Evolutionary conservation across 2,113 vertebrate genomes (phyloP).

Genomic region (Cavia aperea): DNA sequence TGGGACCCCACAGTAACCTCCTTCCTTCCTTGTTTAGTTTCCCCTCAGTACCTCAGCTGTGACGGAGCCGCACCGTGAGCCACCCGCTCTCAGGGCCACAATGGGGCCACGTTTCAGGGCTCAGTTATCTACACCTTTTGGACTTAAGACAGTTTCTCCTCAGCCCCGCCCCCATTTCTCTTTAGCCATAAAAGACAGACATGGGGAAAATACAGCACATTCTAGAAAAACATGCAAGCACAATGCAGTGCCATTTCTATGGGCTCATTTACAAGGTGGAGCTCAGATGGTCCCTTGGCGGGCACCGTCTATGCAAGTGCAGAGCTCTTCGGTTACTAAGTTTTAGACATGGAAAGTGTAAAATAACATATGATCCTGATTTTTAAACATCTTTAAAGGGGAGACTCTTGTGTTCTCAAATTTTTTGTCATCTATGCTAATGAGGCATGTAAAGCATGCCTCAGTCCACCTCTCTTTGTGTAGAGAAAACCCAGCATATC

Average conservation of each 20-base stretch:
- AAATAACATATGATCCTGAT: neutral
- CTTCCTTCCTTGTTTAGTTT: rapidly evolving
- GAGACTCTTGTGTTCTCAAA: neutral
- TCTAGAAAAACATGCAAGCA: neutral
- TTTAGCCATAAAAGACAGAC: neutral
- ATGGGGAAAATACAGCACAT: neutral
- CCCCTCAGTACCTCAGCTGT: rapidly evolving
- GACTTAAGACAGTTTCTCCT: neutral
- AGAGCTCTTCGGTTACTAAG: neutral
- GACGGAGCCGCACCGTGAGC: rapidly evolving
- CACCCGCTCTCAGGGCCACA: rapidly evolving
- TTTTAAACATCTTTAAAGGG: conserved; percentile 11
- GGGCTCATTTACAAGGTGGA: neutral
- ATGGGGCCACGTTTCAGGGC: rapidly evolving
- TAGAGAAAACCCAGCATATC: neutral
- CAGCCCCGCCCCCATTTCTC: neutral
- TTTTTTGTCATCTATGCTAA: neutral
- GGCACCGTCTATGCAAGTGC: rapidly evolving
- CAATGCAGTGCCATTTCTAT: neutral
- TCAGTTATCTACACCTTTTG: no score
- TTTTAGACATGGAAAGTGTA: neutral
- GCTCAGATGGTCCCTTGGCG: neutral
- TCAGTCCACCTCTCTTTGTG: neutral
- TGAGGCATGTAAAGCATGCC: neutral
- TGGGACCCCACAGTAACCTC: neutral